Percentiles rank a stretch among this genome's conserved stretches.
Conservation (phyloP, 2,113 vertebrate species). For the Cnemophilus loriae region DNA sequence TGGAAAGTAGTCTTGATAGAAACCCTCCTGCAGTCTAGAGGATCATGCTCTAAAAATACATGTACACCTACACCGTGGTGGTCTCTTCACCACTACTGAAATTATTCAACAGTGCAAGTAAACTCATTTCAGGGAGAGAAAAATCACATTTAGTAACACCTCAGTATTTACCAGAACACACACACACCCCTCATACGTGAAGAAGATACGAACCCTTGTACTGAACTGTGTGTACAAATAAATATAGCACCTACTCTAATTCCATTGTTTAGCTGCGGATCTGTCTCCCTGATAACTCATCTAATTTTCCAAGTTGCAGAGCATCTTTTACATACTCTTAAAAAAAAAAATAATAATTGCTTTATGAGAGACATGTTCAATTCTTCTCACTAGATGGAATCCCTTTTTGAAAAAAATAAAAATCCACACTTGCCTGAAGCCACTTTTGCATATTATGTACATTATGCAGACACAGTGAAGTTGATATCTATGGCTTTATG, state of each 20-base stretch:
- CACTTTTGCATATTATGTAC: neutral
- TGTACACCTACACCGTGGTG: neutral
- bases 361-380: neutral
- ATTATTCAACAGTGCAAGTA: neutral
- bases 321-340: neutral
- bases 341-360: neutral
- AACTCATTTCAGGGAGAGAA: neutral
- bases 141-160: neutral
- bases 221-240: neutral
- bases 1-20: neutral
- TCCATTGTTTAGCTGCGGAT: neutral
- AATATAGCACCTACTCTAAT: neutral
- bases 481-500: neutral
- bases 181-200: accelerated
- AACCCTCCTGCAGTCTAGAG: neutral
- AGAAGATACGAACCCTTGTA: neutral
- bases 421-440: neutral
- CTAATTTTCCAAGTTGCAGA: neutral
- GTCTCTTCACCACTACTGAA: neutral
- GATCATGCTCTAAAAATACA: neutral
- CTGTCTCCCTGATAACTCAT: neutral
- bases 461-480: neutral
- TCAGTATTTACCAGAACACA: neutral
- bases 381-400: neutral
- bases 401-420: neutral